These are phyloP conservation scores for Coreoperca whiteheadi DNA, from an alignment of 2,113 vertebrate species.

Conservation along the genomic window DNA sequence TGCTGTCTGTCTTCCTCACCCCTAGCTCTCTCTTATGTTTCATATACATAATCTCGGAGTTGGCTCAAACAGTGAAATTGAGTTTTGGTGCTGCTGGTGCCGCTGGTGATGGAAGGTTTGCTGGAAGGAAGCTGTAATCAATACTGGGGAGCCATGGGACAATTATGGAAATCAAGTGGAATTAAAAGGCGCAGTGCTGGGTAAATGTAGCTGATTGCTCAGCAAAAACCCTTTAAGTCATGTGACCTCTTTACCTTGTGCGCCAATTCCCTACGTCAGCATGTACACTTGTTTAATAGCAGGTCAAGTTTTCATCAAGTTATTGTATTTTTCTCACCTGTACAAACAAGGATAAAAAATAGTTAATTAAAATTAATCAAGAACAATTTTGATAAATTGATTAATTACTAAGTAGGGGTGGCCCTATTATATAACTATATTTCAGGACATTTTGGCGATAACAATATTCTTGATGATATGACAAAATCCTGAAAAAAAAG, in stretches of 20 bases:
- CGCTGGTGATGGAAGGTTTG: constrained; percentile 37
- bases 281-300: background rate
- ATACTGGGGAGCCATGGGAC: constrained; percentile 65
- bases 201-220: constrained; percentile 30
- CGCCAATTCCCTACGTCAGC: background rate
- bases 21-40: constrained; percentile 37
- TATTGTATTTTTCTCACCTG: background rate
- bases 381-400: background rate
- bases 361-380: background rate
- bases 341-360: background rate
- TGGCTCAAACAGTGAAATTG: constrained; percentile 76
- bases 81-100: constrained; percentile 72
- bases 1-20: constrained; percentile 24
- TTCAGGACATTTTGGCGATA: too few species aligned
- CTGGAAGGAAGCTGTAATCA: constrained; percentile 69
- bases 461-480: too few species aligned
- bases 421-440: too few species aligned
- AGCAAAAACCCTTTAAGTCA: constrained; percentile 9
- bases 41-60: constrained; percentile 74
- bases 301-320: background rate
- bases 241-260: background rate
- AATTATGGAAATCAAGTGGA: constrained; percentile 77
- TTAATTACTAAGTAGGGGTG: too few species aligned
- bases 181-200: constrained; percentile 51
- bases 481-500: too few species aligned